These are phyloP conservation scores for Equus quagga DNA, from an alignment of 2,113 vertebrate species.

Conservation along the genomic window DNA sequence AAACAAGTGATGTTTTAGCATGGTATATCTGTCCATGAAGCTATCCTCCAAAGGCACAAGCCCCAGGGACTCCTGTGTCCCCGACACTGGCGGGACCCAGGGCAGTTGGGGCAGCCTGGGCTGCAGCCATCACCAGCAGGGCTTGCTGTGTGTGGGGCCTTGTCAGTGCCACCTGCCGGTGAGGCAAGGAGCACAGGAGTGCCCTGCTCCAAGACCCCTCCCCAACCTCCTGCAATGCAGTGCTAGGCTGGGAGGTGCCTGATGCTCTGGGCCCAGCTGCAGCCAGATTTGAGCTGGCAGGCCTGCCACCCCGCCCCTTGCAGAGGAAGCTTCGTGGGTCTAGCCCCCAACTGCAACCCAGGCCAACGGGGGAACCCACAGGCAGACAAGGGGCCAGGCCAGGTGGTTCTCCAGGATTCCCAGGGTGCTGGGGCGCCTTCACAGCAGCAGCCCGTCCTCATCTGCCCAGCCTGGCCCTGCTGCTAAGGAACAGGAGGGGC, in stretches of 20 bases:
- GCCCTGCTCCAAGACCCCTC: not conserved
- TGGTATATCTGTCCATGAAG: not conserved
- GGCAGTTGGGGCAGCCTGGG: not conserved
- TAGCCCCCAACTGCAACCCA: not conserved
- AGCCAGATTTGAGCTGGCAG: not conserved
- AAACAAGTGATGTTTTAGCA: not conserved
- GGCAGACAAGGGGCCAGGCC: not conserved
- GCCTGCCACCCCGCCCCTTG: not conserved
- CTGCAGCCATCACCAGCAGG: not conserved
- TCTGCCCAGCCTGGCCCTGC: not conserved
- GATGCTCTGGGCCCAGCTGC: not conserved
- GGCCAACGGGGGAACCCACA: rapidly evolving
- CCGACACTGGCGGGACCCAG: too few species aligned
- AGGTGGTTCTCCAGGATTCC: not conserved
- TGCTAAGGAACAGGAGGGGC: not conserved
- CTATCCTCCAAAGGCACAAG: not conserved
- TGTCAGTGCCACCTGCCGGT: not conserved
- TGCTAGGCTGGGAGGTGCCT: not conserved
- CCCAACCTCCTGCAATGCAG: not conserved
- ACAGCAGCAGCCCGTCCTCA: not conserved
- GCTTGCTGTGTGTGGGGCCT: not conserved
- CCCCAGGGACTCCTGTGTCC: too few species aligned
- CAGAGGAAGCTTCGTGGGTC: not conserved
- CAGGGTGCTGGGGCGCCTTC: rapidly evolving
- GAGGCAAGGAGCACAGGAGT: not conserved